phyloP scores from a whole-genome alignment of 1,140 invertebrate species.

The Euschistus heros region DNA sequence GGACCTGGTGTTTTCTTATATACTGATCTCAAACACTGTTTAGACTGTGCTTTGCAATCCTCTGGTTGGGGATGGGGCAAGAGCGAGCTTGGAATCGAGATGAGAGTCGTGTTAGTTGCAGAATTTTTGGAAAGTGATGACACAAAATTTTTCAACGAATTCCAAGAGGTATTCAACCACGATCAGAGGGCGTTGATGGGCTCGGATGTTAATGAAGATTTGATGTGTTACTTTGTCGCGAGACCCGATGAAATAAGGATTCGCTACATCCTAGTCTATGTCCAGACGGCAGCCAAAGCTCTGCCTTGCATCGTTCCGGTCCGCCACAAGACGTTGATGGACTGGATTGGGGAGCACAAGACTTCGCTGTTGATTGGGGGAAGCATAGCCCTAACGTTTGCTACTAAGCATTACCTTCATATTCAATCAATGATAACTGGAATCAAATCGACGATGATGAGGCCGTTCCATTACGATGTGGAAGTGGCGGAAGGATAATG shows the following conservation, averaged over 20 bases:
- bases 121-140: background rate
- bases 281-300: background rate
- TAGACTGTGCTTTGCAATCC: background rate
- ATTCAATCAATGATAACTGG: too few species aligned
- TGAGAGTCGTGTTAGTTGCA: background rate
- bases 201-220: too few species aligned
- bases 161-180: too few species aligned
- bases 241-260: constrained; percentile 10
- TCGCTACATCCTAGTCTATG: constrained; percentile 15
- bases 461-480: too few species aligned
- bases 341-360: background rate
- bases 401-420: too few species aligned
- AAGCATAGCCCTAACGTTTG: too few species aligned
- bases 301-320: background rate
- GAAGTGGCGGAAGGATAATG: too few species aligned
- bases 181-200: too few species aligned
- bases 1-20: background rate
- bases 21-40: background rate
- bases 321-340: too few species aligned
- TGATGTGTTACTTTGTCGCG: background rate
- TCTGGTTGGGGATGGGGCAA: constrained; percentile 10
- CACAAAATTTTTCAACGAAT: background rate
- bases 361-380: background rate
- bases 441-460: too few species aligned
- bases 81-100: constrained; percentile 7